These are phyloP conservation scores for Poeciliopsis prolifica DNA, from an alignment of 2,113 vertebrate genomes.

Conservation along the genomic window DNA sequence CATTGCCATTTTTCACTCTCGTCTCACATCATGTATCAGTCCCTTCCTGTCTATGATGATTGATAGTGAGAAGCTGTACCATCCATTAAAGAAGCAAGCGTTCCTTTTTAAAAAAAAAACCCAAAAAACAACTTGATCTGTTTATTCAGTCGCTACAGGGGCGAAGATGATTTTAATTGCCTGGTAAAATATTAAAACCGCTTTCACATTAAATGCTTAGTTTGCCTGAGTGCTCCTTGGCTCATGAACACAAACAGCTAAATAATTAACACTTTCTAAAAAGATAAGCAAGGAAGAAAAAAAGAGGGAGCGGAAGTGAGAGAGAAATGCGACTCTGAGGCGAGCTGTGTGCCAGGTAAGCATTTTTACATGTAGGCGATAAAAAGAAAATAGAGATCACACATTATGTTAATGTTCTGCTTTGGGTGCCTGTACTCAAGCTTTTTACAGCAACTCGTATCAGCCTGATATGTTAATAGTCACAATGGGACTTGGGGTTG, in stretches of 20 bases:
- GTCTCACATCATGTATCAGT: slow-evolving; percentile 43
- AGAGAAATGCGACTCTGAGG: slow-evolving; percentile 34
- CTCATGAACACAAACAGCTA: slow-evolving; percentile 53
- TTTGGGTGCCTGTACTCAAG: slow-evolving; percentile 58
- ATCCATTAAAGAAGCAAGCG: slow-evolving; percentile 45
- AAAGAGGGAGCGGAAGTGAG: slow-evolving; percentile 20
- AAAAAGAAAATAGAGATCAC: slow-evolving; percentile 65
- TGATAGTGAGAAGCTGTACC: slow-evolving; percentile 45
- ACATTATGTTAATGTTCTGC: slow-evolving; percentile 77
- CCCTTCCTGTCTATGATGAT: slow-evolving; percentile 53
- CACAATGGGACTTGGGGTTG: slow-evolving; percentile 77
- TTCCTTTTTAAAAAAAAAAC: background rate
- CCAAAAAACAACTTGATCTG: slow-evolving; percentile 12
- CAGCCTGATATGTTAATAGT: slow-evolving; percentile 76
- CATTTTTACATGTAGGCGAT: slow-evolving; percentile 63
- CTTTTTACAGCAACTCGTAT: slow-evolving; percentile 69
- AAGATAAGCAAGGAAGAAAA: slow-evolving; percentile 57
- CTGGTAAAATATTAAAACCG: slow-evolving; percentile 60
- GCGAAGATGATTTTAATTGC: slow-evolving; percentile 45
- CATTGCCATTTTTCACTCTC: slow-evolving; percentile 54
- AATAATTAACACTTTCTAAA: slow-evolving; percentile 76
- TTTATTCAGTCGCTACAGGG: slow-evolving; percentile 42
- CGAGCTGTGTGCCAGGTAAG: slow-evolving; percentile 68
- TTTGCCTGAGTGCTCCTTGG: slow-evolving; percentile 57
- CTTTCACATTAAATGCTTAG: slow-evolving; percentile 46